A percentile compares a stretch with the other conserved stretches of the same genome.
Evolutionary conservation across 2,888 invertebrate genomes (phyloP).

Genomic region (Cephus runcator): DNA sequence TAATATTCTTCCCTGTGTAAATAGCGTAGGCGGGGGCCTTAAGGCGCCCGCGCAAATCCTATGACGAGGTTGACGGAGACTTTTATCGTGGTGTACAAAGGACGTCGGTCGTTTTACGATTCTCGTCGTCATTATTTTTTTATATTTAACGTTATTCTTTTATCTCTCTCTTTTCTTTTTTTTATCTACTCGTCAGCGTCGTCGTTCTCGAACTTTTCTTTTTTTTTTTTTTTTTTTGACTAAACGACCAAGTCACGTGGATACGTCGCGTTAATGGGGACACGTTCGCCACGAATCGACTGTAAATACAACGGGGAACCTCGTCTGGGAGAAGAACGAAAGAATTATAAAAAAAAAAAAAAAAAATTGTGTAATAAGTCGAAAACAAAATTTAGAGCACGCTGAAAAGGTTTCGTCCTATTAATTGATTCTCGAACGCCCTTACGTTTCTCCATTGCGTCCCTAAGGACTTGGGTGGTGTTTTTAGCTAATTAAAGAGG

Average conservation of each 20-base stretch:
- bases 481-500: no score
- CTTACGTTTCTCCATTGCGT: no score
- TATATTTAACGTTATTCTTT: conserved; percentile 7
- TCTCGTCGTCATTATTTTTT: conserved; percentile 6
- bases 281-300: no score
- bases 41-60: conserved; percentile 11
- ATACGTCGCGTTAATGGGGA: no score
- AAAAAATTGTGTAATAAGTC: no score
- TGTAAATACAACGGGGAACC: no score
- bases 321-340: no score
- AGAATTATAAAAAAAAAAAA: no score
- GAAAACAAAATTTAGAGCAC: conserved; percentile 4
- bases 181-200: background rate
- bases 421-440: no score
- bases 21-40: conserved; percentile 35
- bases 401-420: conserved; percentile 18
- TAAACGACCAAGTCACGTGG: no score
- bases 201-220: background rate
- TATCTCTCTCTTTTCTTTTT: background rate
- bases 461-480: no score
- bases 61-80: conserved; percentile 4
- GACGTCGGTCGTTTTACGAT: conserved; percentile 12
- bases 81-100: conserved; percentile 7
- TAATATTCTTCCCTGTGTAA: conserved; percentile 39
- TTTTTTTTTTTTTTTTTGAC: no score